A percentile compares a stretch with the other conserved stretches of the same genome.
phyloP scores from a whole-genome alignment of 1,140 invertebrate species.

The Listronotus oregonensis region DNA sequence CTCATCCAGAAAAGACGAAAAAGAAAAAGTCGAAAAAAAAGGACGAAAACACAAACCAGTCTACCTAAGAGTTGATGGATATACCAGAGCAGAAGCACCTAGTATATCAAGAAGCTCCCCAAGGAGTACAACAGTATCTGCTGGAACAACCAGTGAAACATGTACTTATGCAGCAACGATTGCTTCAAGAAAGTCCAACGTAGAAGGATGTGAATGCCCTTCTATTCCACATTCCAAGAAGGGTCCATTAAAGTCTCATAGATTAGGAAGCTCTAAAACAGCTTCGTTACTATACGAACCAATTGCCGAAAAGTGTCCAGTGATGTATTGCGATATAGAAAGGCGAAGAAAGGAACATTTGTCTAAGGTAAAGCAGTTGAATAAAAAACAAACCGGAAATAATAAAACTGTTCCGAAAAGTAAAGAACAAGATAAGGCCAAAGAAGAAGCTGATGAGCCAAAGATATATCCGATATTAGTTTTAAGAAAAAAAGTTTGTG shows the following conservation, averaged over 20 bases:
- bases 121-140: no score
- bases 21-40: not conserved
- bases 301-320: slow-evolving; percentile 6
- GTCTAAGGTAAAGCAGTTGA: not conserved
- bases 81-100: not conserved
- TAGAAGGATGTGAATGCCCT: no score
- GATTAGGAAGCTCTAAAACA: no score
- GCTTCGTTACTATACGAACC: not conserved
- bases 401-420: not conserved
- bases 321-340: slow-evolving; percentile 3
- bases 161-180: no score
- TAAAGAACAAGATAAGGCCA: not conserved
- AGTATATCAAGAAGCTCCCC: no score
- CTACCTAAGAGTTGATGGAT: slow-evolving; percentile 10
- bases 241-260: no score
- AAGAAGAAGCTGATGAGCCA: not conserved
- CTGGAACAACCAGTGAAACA: no score
- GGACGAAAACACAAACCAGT: slow-evolving; percentile 1
- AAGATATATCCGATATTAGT: slow-evolving; percentile 12
- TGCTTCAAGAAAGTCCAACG: no score
- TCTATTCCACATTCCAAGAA: no score
- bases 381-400: not conserved
- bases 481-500: slow-evolving; percentile 14
- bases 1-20: not conserved
- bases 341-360: not conserved